These are phyloP conservation scores for Capricornis sumatraensis DNA, from an alignment of 2,113 vertebrate genomes.

Conservation along the genomic window DNA sequence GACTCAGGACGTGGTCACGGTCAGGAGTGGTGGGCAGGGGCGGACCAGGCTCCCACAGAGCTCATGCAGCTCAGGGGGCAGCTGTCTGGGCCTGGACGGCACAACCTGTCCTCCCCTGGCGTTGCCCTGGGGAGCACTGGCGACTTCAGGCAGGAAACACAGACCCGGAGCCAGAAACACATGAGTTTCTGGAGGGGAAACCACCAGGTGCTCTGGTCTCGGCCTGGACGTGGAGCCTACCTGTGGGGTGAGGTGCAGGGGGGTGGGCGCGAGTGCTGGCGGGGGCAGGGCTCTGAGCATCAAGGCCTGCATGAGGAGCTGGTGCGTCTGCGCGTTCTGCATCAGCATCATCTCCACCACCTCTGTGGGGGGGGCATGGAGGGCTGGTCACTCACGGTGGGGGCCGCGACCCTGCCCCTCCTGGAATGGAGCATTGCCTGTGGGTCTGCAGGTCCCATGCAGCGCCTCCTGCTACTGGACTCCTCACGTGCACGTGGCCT, in stretches of 20 bases:
- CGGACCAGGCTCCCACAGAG: neutral
- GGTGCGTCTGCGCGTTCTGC: slow-evolving; percentile 92
- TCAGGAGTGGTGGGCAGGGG: neutral
- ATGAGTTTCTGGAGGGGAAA: neutral
- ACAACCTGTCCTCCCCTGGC: neutral
- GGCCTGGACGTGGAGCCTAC: slow-evolving; percentile 19
- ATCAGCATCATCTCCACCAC: slow-evolving; percentile 92
- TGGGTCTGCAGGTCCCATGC: neutral
- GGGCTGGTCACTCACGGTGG: neutral
- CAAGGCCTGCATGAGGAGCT: slow-evolving; percentile 91
- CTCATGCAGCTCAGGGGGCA: too few species aligned
- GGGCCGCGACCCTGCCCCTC: rapidly evolving
- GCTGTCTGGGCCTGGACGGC: neutral
- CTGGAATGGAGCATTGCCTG: neutral
- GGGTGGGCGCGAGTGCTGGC: neutral
- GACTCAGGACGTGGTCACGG: neutral
- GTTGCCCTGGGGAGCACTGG: rapidly evolving
- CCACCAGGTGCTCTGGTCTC: neutral
- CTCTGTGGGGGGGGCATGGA: slow-evolving; percentile 65
- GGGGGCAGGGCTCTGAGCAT: slow-evolving; percentile 88
- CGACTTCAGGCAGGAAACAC: too few species aligned
- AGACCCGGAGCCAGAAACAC: neutral
- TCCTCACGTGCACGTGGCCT: neutral
- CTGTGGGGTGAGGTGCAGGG: slow-evolving; percentile 64
- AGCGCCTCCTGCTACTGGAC: neutral